Percentiles rank a stretch among this genome's conserved stretches.
Conservation (phyloP, 2,113 vertebrate species). For the Leucoraja erinaceus region DNA sequence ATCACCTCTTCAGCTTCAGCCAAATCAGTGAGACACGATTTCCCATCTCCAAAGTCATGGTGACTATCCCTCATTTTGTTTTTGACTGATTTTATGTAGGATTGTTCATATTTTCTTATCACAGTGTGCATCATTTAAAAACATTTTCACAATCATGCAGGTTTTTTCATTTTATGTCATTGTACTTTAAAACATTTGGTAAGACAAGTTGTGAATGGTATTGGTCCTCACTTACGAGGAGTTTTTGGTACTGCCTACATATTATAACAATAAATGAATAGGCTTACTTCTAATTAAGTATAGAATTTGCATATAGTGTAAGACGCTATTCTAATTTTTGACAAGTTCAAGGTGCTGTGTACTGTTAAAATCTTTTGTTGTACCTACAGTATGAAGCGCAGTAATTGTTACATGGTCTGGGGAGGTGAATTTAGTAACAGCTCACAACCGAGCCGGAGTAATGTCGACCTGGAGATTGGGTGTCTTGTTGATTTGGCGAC, state of each 20-base stretch:
- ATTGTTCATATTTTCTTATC: not conserved
- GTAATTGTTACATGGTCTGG: slow-evolving; percentile 96
- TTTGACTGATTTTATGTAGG: not conserved
- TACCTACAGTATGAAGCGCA: slow-evolving; percentile 74
- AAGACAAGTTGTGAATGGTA: not conserved
- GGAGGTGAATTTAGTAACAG: slow-evolving; percentile 77
- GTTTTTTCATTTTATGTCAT: not conserved
- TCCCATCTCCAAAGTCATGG: no score
- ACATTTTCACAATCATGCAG: not conserved
- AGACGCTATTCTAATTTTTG: not conserved
- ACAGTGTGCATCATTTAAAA: not conserved
- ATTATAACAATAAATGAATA: not conserved
- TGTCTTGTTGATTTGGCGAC: slow-evolving; percentile 86
- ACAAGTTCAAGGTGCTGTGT: not conserved
- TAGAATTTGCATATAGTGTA: not conserved
- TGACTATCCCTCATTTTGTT: not conserved
- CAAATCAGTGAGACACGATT: no score
- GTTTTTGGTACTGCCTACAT: not conserved
- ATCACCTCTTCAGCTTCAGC: no score
- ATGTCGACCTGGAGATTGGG: slow-evolving; percentile 81
- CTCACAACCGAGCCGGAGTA: slow-evolving; percentile 77
- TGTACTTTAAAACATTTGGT: not conserved
- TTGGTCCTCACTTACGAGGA: not conserved
- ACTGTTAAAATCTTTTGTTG: not conserved
- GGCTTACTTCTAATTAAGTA: not conserved